Evolutionary conservation across 1,140 invertebrate species (phyloP), one percentile per base, ranked within the genome.

Genomic region (Zaprionus africanus): DNA sequence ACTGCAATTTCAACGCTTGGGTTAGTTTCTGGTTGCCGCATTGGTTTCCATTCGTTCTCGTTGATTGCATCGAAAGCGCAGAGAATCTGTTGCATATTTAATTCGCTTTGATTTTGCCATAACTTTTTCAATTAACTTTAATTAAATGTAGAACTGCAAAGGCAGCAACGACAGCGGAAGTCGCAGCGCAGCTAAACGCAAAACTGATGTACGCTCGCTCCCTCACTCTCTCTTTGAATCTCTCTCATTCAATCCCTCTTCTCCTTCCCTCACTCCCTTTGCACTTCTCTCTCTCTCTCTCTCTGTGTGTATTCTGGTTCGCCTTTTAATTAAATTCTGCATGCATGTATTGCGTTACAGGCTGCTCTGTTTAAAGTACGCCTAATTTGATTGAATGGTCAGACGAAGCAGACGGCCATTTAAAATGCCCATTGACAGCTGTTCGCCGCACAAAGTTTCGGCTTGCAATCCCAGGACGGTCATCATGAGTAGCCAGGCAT

Each of bases 91-190:
- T 88, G 84, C 84, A 88, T 88, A 88, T 88, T 88, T 84, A 84
- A 88, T 84, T 88, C 24, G 75, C 65, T 90, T 84, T 83, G 84
- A 88, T 88, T 87, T 88, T 61, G 67, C 69, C 75, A 90, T 84
- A 81, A 88, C 81, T 84, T 88, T 88, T 84, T 67, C 84, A 88
- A 88, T 88, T 88, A 84, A 51, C 71, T 84, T 88, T 88, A 88
- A 88, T 88, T 88, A 88, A 88, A 88, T 81, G 80, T 81, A 68
- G 68, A 83, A 78, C 83, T 87, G 72, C 69, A 31, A 17, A 59
- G 28, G 19, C 31, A 64, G 43, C 54, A 57, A 7, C 41, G 17
- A 7, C n/a, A 17, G 46, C 17, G 46, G 19, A 12, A 51, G 46
- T n/a, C 28, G 22, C 34, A 38, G 31, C 58, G n/a, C 51, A 26